Evolutionary conservation across 2,113 vertebrate genomes (phyloP).

Genomic region (Pseudonaja textilis): DNA sequence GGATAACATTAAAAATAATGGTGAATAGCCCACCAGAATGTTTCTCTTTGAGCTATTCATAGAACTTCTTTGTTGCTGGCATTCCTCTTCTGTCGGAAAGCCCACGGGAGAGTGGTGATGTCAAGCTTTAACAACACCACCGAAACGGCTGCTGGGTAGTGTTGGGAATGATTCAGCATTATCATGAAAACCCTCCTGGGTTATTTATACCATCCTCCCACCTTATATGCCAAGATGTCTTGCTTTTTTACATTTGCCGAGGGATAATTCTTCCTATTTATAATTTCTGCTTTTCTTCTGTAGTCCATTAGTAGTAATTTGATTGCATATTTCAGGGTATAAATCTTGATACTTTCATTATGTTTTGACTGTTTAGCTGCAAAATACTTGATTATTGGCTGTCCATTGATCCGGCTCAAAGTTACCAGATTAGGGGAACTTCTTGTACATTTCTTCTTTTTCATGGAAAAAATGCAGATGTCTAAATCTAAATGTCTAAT

Average conservation of each 20-base stretch:
- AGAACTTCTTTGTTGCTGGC: neutral
- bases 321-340: neutral
- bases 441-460: neutral
- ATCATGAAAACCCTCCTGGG: neutral
- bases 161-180: conserved; percentile 2
- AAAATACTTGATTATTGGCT: neutral
- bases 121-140: conserved; percentile 1
- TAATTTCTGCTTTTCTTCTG: neutral
- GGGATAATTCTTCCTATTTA: neutral
- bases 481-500: neutral
- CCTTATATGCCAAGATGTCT: neutral
- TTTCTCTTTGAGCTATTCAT: neutral
- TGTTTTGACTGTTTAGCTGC: neutral
- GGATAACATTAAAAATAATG: neutral
- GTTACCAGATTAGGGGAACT: neutral
- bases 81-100: neutral
- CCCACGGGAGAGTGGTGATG: neutral
- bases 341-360: neutral
- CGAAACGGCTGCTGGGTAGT: neutral
- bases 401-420: neutral
- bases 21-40: neutral
- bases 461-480: neutral
- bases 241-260: neutral
- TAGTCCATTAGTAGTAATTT: neutral
- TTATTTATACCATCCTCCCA: neutral